Evolutionary conservation across 2,888 invertebrate genomes (phyloP), one percentile per base, ranked within the genome.

Genomic region (Lycophotia porphyrea): DNA sequence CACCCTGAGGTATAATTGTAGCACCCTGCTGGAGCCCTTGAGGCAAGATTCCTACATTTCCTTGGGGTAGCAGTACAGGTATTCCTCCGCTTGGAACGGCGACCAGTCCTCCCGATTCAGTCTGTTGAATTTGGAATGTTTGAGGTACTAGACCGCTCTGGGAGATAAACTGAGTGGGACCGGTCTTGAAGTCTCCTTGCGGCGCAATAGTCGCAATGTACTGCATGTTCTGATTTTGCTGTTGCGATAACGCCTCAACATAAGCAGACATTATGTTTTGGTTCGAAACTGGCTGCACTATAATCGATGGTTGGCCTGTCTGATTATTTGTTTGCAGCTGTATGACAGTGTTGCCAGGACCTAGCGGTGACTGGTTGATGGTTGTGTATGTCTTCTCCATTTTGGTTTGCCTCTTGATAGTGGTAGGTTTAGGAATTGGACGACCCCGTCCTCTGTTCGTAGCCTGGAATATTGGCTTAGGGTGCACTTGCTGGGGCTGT

Each of bases 161-260:
- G 24, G 97, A 97, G 80, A 97, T 93, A 78, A 97, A 97, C 82
- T 97, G 97, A 52, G 97, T 96, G 7, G 96, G 96, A 31, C 95
- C 94, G 2, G 96, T 94, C 86, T 97, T 97, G 67, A 94, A 97
- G 65, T 97, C 97, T 72, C 95, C 95, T 91, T 97, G 97, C 11
- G 97, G 97, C 0, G 97, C 97, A 78, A 98, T 97, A 0, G 98
- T 97, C 18, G 98, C 97, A 65, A 98, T 97, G 88, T 98, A 98
- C 89, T 98, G 98, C 93, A 98, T 96, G 90, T 97, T 98, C 91
- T 97, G 97, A 76, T 97, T 97, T 74, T 97, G 97, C 85, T 97
- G 97, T 88, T 98, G 98, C 69, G 98, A 97, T 84, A 97, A 96
- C 0, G 97, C 97, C 89, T 98, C 98, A 5, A 98, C 97, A 92